Evolutionary conservation across 1,140 invertebrate species (phyloP).

Genomic region (Lucilia cuprina): DNA sequence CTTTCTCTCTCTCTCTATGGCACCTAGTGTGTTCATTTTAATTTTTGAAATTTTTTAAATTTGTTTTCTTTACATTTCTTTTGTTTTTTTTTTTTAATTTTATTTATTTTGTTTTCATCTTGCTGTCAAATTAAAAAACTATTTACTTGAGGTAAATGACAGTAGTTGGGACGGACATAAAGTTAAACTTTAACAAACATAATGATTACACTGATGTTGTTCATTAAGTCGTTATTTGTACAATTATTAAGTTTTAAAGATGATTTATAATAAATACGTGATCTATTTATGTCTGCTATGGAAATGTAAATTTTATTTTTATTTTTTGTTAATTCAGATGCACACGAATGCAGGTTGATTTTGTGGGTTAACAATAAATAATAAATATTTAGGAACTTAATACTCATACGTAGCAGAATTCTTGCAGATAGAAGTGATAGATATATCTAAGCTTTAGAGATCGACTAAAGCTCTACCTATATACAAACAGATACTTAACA

Average conservation of each 20-base stretch:
- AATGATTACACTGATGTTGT: not conserved
- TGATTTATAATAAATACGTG: conserved; percentile 3
- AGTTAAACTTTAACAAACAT: not conserved
- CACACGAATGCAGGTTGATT: not conserved
- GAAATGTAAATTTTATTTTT: not conserved
- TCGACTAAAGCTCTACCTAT: too few species aligned
- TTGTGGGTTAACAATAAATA: not conserved
- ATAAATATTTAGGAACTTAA: too few species aligned
- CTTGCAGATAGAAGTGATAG: too few species aligned
- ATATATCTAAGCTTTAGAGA: too few species aligned
- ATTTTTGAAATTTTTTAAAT: not conserved
- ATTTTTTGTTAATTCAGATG: not conserved
- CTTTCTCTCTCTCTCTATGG: not conserved
- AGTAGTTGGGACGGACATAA: not conserved
- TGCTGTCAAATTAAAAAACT: conserved; percentile 25
- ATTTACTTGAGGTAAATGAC: not conserved
- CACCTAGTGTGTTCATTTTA: not conserved
- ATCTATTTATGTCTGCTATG: not conserved
- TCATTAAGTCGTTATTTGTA: not conserved
- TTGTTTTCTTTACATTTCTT: conserved; percentile 12
- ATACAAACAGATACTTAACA: too few species aligned
- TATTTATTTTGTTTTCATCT: conserved; percentile 1
- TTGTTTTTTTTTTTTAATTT: not conserved
- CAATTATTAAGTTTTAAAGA: not conserved
- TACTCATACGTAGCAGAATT: too few species aligned